Percentiles rank a stretch among this genome's conserved stretches.
phyloP scores from a whole-genome alignment of 2,797 vertebrate species.

The Epinephelus awoara region DNA sequence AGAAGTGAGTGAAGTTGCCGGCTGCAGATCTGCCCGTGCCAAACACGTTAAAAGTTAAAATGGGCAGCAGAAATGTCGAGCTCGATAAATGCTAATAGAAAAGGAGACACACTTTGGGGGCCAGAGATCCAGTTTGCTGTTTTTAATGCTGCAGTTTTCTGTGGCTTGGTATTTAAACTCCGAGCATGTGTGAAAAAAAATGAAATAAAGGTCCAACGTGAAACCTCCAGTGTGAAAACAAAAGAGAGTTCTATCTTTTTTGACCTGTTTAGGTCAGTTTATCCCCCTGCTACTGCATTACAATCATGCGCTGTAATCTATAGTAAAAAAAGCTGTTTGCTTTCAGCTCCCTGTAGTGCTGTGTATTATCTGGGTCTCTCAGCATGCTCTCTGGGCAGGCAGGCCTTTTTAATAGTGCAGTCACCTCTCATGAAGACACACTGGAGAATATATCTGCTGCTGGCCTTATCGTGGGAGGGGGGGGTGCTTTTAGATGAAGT shows the following conservation, averaged over 20 bases:
- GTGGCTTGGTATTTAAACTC: conserved; percentile 11
- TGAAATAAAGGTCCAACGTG: not conserved
- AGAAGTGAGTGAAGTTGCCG: conserved; percentile 39
- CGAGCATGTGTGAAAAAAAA: not conserved
- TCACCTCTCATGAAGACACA: conserved; percentile 71
- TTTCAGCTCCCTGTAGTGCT: conserved; percentile 37
- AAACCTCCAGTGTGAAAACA: conserved; percentile 40
- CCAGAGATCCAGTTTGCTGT: conserved; percentile 8
- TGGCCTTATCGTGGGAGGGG: conserved; percentile 58
- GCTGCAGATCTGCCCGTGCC: conserved; percentile 35
- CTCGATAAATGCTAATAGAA: conserved; percentile 28
- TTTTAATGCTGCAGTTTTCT: not conserved
- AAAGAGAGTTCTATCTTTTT: conserved; percentile 27
- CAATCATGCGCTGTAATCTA: conserved; percentile 64
- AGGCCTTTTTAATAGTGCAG: conserved; percentile 67
- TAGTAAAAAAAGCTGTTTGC: conserved; percentile 54
- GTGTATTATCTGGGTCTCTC: conserved; percentile 62
- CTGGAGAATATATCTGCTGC: conserved; percentile 63
- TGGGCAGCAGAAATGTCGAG: conserved; percentile 21
- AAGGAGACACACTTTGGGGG: not conserved
- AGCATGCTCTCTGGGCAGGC: conserved; percentile 49
- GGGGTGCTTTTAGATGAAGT: conserved; percentile 59
- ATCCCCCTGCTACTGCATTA: conserved; percentile 37
- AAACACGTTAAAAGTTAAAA: conserved; percentile 50
- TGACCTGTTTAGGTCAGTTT: conserved; percentile 48